Evolutionary conservation across 2,888 invertebrate species (phyloP).

Genomic region (Hydrotaea diabolus): DNA sequence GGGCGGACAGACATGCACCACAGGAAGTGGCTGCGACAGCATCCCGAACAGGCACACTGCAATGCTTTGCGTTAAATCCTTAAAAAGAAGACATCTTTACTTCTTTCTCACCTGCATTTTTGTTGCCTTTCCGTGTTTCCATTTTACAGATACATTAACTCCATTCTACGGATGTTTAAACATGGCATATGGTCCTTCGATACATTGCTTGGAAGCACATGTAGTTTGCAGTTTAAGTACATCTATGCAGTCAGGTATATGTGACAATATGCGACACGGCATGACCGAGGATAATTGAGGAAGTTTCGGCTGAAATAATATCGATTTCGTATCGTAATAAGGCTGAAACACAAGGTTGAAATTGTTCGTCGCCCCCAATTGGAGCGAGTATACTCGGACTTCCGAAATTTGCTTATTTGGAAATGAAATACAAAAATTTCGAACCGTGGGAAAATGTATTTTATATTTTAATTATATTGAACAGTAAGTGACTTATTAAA

Average conservation of each 20-base stretch:
- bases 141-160: constrained; percentile 51
- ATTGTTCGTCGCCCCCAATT: too few relatives aligned
- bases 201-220: neutral
- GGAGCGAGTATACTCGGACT: too few relatives aligned
- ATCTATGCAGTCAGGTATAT: neutral
- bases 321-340: too few relatives aligned
- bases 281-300: neutral
- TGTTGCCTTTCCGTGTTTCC: neutral
- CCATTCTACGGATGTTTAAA: constrained; percentile 42
- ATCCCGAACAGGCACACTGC: neutral
- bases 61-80: constrained; percentile 16
- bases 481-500: too few relatives aligned
- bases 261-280: constrained; percentile 6
- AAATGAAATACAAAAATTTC: too few relatives aligned
- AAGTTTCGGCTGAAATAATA: neutral
- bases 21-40: neutral
- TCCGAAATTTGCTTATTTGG: too few relatives aligned
- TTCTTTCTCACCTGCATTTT: neutral
- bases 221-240: neutral
- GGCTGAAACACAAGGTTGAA: too few relatives aligned
- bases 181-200: neutral
- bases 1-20: neutral
- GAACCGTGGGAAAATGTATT: too few relatives aligned
- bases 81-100: constrained; percentile 16
- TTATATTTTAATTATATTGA: too few relatives aligned